Base-by-base conservation (phyloP, 1,140 invertebrate species). In the Gonatopus flavifemur region DNA sequence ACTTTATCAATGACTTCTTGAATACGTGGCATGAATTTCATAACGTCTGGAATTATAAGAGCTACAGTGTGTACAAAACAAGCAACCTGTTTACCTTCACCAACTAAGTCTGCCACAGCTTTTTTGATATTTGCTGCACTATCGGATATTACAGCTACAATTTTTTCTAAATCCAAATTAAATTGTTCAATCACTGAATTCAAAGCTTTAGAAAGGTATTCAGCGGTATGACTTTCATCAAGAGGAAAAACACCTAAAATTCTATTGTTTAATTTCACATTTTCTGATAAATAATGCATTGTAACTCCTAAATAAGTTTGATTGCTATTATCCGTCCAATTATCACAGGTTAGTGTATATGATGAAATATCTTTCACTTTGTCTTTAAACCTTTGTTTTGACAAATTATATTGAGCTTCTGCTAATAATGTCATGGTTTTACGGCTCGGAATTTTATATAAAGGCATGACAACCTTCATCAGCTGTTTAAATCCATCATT, bases 371-470 rank as follows among this genome's bases (percentile, higher is more conserved):
- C 20, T 22, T 19, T 16, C 31, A 51, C 31, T 33, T 24, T 49
- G 48, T 24, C 12, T 3, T 37, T 40, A 16, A 49, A 58, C 42
- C 48, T 54, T 50, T 38, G 6, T 44, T 55, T 45, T 15, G 50
- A 46, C 1, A 22, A n/a, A 3, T 46, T 33, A 33, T 48, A 59
- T 48, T 53, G 38, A 15, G 9, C 24, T 16, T 52, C 58, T 49
- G 66, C 31, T 40, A 64, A 56, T 47, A 36, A 57, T 13, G 58
- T 67, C 9, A 65, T 44, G 35, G 57, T 62, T 45, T 48, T 55
- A 31, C 62, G 51, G 20, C 58, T 62, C 18, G 67, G 64, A 2
- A 67, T 42, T 41, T 57, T 54, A 45, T 69, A 72, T 36, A 57
- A 42, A 24, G 66, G 64, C 19, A 22, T 31, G 32, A 45, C 42